Base-by-base conservation (phyloP, 2,888 invertebrate species). In the Acrobasis suavella region DNA sequence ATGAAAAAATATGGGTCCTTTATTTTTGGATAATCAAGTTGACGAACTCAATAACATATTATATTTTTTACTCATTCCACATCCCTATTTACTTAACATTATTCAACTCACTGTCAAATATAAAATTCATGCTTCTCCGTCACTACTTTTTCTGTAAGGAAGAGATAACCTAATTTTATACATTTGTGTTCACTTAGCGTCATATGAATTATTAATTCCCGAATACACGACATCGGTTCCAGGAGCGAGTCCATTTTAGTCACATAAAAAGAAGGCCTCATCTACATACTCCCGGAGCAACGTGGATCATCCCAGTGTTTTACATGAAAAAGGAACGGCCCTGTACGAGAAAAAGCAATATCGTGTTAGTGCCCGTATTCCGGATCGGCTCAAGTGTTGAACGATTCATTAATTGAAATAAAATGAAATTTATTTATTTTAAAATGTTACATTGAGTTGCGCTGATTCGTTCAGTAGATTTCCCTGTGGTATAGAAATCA, bases 241-340 rank as follows among this genome's bases (percentile, higher is more conserved):
- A 17, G 38, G 50, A 17, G 52, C 50, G 62, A 64, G 61, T 64
- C 61, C 58, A 58, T 60, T 60, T 61, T 52, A 51, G 51, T 49
- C 55, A 46, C 62, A 60, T 64, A 68, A 68, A 65, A 66, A 62
- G 60, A 50, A 63, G 51, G 58, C 58, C 64, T 64, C 64, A 65
- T 67, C 67, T 65, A 55, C 67, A 69, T 67, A 72, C 72, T 66
- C 72, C 71, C 73, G 69, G n/a, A 68, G 73, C 71, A 70, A 72
- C 75, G 73, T 72, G 78, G 80, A 82, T 82, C 78, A 78, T 76
- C 71, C 67, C 64, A 76, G 70, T 85, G 82, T 84, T 89, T 89
- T 88, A 85, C 89, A 90, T 89, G 84, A 83, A 86, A 90, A 88
- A 87, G 85, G 87, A 86, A 78, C 77, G 79, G 71, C 7, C 73